Evolutionary conservation across 1,140 invertebrate genomes (phyloP).

Genomic region (Diachasmimorpha longicaudata): DNA sequence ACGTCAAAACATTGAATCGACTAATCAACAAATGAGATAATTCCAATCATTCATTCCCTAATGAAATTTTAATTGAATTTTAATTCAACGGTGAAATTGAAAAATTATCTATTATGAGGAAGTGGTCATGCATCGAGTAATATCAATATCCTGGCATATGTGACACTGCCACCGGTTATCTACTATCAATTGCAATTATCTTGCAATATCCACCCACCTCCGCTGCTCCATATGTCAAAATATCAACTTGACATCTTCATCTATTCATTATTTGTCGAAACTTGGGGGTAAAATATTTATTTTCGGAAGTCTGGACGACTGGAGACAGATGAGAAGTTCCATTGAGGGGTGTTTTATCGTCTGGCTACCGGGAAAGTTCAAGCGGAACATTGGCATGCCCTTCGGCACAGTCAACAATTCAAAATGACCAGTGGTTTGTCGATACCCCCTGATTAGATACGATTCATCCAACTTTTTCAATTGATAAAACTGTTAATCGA

Average conservation of each 20-base stretch:
- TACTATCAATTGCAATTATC: background rate
- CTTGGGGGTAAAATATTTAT: too few relatives aligned
- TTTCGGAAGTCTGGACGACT: too few relatives aligned
- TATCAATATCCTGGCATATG: background rate
- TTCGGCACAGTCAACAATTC: slow-evolving; percentile 6
- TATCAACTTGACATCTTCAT: too few relatives aligned
- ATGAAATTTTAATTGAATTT: background rate
- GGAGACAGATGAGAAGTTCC: too few relatives aligned
- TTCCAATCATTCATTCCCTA: too few relatives aligned
- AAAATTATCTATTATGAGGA: background rate
- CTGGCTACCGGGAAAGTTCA: too few relatives aligned
- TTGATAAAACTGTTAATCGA: slow-evolving; percentile 7
- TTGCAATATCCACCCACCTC: background rate
- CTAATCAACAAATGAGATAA: too few relatives aligned
- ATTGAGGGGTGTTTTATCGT: too few relatives aligned
- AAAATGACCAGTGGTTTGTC: background rate
- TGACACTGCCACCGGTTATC: background rate
- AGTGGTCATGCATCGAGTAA: slow-evolving; percentile 7
- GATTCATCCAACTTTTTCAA: slow-evolving; percentile 6
- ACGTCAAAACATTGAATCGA: too few relatives aligned
- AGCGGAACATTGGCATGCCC: background rate
- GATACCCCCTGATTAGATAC: slow-evolving; percentile 20
- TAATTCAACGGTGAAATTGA: background rate
- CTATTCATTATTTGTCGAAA: too few relatives aligned
- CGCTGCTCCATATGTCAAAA: background rate